These are phyloP conservation scores for Elgaria multicarinata DNA, from an alignment of 2,113 vertebrate species.

Conservation along the genomic window DNA sequence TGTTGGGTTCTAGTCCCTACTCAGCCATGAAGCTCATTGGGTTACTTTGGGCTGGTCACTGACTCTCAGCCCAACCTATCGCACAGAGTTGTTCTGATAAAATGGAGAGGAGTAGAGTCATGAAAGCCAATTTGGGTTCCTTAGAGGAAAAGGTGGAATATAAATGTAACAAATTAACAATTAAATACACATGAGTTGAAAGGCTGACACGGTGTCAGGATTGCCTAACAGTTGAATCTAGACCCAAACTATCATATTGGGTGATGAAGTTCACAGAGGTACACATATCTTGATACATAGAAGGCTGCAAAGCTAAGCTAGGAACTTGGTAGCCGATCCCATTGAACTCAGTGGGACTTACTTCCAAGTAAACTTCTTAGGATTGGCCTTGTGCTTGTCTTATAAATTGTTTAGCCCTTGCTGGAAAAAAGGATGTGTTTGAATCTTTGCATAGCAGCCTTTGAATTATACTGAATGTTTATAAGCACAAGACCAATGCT, in stretches of 20 bases:
- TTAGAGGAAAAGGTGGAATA: neutral
- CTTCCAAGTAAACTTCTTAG: neutral
- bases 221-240: neutral
- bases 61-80: too few species aligned
- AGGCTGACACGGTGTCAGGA: neutral
- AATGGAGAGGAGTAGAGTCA: too few species aligned
- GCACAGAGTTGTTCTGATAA: too few species aligned
- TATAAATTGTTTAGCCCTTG: neutral
- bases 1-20: too few species aligned
- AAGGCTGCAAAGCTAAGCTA: neutral
- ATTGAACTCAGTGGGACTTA: neutral
- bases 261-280: neutral
- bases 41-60: too few species aligned
- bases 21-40: too few species aligned
- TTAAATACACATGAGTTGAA: neutral
- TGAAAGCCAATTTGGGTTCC: too few species aligned
- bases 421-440: neutral
- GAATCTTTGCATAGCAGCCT: neutral
- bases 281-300: neutral
- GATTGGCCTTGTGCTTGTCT: neutral
- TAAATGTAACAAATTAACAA: too few species aligned
- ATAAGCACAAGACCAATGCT: fast-evolving
- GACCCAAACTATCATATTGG: neutral
- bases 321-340: neutral
- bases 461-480: neutral